phyloP scores from a whole-genome alignment of 2,888 invertebrate genomes.

The Acrobasis consociella region DNA sequence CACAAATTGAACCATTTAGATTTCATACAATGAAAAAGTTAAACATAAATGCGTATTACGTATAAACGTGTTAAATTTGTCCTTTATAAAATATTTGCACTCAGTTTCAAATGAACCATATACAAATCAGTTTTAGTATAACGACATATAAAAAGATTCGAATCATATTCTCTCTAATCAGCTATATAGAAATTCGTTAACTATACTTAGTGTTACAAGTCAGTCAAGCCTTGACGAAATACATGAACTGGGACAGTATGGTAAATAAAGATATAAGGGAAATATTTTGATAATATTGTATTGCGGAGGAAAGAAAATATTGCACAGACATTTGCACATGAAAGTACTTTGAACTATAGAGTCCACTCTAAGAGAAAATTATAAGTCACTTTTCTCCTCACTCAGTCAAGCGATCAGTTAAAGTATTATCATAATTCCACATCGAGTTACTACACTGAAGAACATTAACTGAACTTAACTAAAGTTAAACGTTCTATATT shows the following conservation, averaged over 20 bases:
- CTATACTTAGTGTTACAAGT: constrained; percentile 38
- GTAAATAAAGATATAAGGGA: constrained; percentile 20
- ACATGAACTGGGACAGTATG: constrained; percentile 28
- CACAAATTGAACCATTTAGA: too few relatives aligned
- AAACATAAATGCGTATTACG: too few relatives aligned
- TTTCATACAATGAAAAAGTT: too few relatives aligned
- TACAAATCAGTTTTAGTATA: constrained; percentile 59
- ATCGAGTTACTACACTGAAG: constrained; percentile 24
- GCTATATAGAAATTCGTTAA: constrained; percentile 44
- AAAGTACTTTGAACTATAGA: constrained; percentile 21
- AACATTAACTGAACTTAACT: constrained; percentile 19
- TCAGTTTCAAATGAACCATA: constrained; percentile 22
- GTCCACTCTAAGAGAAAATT: not conserved
- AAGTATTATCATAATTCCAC: constrained; percentile 20
- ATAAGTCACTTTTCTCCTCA: not conserved
- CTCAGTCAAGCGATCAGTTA: constrained; percentile 8
- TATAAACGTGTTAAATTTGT: too few relatives aligned
- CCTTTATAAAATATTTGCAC: too few relatives aligned
- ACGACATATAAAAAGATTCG: constrained; percentile 66
- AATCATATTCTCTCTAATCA: constrained; percentile 65
- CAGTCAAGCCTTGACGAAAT: constrained; percentile 32
- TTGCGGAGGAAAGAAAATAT: constrained; percentile 23
- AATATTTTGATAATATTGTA: constrained; percentile 27
- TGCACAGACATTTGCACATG: constrained; percentile 19
- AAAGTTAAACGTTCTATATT: constrained; percentile 15